Evolutionary conservation across 2,113 vertebrate genomes (phyloP).

Genomic region (Orcinus orca): DNA sequence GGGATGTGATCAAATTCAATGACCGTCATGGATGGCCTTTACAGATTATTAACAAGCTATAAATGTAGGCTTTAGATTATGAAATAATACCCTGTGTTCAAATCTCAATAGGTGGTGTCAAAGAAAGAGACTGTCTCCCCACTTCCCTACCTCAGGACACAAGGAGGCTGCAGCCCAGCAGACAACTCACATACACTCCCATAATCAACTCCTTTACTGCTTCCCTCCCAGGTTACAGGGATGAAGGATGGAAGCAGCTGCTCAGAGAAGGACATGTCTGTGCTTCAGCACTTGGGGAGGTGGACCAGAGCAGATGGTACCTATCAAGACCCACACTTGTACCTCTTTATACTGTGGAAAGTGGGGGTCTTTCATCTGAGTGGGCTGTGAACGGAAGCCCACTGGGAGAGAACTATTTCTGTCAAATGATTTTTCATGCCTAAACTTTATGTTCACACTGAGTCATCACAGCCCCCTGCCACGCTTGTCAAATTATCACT

Average conservation of each 20-base stretch:
- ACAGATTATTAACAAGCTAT: neutral
- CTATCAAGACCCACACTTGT: neutral
- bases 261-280: neutral
- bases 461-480: neutral
- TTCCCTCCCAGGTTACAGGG: neutral
- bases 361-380: neutral
- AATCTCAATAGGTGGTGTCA: neutral
- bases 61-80: neutral
- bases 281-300: neutral
- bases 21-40: neutral
- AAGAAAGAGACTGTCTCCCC: neutral
- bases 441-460: neutral
- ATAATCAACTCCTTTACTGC: neutral
- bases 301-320: neutral
- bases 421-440: neutral
- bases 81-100: neutral
- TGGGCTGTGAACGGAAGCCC: neutral
- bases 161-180: neutral
- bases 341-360: too few relatives aligned
- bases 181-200: neutral
- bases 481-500: neutral
- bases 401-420: neutral
- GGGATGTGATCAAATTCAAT: neutral
- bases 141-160: neutral
- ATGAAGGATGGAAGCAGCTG: neutral